phyloP scores from a whole-genome alignment of 2,797 vertebrate species.

The Onychomys torridus region DNA sequence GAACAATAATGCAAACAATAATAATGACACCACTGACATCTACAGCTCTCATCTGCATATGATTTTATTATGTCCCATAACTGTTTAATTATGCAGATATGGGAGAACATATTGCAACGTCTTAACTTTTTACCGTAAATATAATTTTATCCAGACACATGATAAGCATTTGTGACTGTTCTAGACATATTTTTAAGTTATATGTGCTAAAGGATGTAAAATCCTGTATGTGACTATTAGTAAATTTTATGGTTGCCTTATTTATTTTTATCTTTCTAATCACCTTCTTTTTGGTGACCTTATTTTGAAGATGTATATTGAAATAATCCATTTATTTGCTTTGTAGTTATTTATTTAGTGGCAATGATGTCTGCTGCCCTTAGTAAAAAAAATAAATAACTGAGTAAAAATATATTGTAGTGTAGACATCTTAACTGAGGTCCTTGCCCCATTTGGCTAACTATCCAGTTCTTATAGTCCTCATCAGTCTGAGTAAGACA shows the following conservation, averaged over 20 bases:
- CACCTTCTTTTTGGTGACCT: not conserved
- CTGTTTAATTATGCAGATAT: not conserved
- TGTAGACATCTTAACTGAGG: not conserved
- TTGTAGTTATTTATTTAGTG: constrained; percentile 5
- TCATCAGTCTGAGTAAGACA: not conserved
- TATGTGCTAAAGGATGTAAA: not conserved
- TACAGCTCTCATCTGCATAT: not conserved
- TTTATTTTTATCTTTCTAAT: not conserved
- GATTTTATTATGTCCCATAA: not conserved
- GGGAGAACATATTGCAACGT: not conserved
- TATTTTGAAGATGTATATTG: constrained; percentile 17
- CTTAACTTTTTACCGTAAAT: not conserved
- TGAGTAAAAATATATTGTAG: not conserved
- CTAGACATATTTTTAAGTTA: not conserved
- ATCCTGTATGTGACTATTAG: not conserved
- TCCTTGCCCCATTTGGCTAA: not conserved
- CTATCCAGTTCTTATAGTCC: not conserved
- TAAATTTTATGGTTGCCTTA: not conserved
- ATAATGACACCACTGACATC: not conserved
- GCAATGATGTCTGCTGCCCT: not conserved
- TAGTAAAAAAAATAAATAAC: not conserved
- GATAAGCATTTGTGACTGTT: not conserved
- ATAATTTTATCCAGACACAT: not conserved
- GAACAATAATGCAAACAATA: not conserved
- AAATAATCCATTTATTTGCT: not conserved